Percentiles rank a stretch among this genome's conserved stretches.
phyloP scores from a whole-genome alignment of 1,140 invertebrate genomes.

The Rhyacophila brunnea region DNA sequence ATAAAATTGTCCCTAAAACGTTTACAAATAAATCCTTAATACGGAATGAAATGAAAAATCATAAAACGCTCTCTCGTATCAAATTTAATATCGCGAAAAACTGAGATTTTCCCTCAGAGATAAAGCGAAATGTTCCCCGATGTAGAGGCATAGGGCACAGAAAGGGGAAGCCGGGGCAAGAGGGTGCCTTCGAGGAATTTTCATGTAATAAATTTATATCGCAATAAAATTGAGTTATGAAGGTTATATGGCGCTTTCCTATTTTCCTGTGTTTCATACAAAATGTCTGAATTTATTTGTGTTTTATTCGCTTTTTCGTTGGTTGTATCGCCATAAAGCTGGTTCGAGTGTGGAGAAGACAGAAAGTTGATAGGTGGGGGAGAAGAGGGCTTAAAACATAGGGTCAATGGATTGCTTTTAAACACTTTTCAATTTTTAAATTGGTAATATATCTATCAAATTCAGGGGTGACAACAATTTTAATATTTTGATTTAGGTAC shows the following conservation, averaged over 20 bases:
- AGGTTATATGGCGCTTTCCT: constrained; percentile 37
- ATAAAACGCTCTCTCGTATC: constrained; percentile 34
- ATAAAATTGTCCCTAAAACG: constrained; percentile 24
- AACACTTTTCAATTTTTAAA: constrained; percentile 14
- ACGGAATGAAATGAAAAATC: constrained; percentile 35
- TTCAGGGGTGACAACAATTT: too few species aligned
- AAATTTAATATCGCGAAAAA: constrained; percentile 36
- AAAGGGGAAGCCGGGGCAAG: neutral
- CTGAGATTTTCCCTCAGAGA: constrained; percentile 32
- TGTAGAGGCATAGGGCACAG: constrained; percentile 1
- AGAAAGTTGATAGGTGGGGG: neutral
- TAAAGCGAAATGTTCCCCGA: constrained; percentile 9
- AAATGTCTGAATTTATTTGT: constrained; percentile 37
- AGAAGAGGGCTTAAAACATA: neutral
- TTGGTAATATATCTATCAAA: too few species aligned
- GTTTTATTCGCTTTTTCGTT: constrained; percentile 36
- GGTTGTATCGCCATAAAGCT: constrained; percentile 33
- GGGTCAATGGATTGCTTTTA: constrained; percentile 3
- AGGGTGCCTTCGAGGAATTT: constrained; percentile 32
- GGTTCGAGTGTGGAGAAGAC: constrained; percentile 2
- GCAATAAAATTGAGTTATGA: constrained; percentile 38
- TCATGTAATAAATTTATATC: constrained; percentile 38
- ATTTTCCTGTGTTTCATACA: constrained; percentile 37
- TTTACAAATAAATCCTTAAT: constrained; percentile 35
- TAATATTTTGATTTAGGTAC: too few species aligned